Evolutionary conservation across 2,113 vertebrate species (phyloP).

Genomic region (Excalfactoria chinensis): DNA sequence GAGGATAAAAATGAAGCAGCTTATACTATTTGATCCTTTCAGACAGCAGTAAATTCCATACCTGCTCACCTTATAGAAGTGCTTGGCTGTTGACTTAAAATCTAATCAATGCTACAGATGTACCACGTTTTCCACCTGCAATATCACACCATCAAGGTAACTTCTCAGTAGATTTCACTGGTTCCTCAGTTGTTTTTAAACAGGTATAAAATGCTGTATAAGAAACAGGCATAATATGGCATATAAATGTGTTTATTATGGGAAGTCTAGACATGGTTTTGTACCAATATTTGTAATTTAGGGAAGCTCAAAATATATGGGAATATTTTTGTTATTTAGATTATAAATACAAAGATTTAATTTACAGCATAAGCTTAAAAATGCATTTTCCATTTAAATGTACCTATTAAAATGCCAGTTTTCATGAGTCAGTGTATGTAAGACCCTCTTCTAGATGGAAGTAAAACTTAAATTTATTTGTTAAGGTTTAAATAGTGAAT

Average conservation of each 20-base stretch:
- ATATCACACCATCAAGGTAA: not conserved
- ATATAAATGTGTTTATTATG: not conserved
- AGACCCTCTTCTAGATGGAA: not conserved
- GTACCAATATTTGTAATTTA: not conserved
- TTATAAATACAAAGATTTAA: not conserved
- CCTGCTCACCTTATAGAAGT: not conserved
- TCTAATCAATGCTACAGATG: not conserved
- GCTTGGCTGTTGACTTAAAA: not conserved
- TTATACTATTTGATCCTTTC: not conserved
- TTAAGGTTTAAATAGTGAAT: not conserved
- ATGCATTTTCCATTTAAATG: not conserved
- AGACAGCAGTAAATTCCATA: not conserved
- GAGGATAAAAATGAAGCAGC: not conserved
- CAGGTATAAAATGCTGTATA: not conserved
- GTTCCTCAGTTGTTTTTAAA: not conserved
- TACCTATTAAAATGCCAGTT: not conserved
- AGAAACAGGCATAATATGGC: not conserved
- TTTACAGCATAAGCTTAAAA: not conserved
- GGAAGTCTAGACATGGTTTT: not conserved
- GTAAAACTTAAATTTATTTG: not conserved
- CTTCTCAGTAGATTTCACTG: not conserved
- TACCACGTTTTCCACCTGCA: not conserved
- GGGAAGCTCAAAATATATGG: not conserved
- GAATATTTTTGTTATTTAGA: not conserved
- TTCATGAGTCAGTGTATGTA: not conserved